Evolutionary conservation across 2,113 vertebrate genomes (phyloP).

Genomic region (Chiloscyllium plagiosum): DNA sequence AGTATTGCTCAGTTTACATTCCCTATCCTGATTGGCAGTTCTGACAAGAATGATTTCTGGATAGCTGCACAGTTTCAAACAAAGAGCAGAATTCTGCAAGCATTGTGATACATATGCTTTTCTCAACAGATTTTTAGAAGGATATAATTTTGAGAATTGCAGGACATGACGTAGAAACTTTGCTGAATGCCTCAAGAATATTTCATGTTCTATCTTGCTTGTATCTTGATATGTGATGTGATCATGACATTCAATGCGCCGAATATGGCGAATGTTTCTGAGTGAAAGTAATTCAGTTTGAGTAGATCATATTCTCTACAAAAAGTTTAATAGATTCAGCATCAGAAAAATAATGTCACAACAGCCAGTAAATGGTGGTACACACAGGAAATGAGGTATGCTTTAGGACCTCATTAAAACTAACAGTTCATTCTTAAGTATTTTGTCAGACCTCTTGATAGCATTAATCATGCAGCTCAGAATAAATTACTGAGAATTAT

Average conservation of each 20-base stretch:
- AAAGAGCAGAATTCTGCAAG: not conserved
- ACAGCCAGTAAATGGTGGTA: not conserved
- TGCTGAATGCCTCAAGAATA: not conserved
- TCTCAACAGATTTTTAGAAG: not conserved
- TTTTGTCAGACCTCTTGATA: not conserved
- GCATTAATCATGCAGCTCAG: not conserved
- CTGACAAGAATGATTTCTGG: not conserved
- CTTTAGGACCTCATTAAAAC: not conserved
- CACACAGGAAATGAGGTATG: not conserved
- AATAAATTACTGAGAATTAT: not conserved
- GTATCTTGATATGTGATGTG: not conserved
- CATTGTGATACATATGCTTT: too few species aligned
- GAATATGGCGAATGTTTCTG: not conserved
- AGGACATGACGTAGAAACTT: not conserved
- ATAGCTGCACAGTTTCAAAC: not conserved
- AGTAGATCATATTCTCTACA: not conserved
- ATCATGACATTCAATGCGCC: not conserved
- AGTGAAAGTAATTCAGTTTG: conserved; percentile 14
- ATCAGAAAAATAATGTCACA: not conserved
- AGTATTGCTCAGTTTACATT: not conserved
- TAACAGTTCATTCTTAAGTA: not conserved
- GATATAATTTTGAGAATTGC: not conserved
- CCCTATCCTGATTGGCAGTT: not conserved
- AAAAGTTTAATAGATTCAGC: not conserved
- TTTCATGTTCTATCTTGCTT: not conserved